Base-by-base conservation (phyloP, 2,113 vertebrate genomes). In the Ammodytes dubius region DNA sequence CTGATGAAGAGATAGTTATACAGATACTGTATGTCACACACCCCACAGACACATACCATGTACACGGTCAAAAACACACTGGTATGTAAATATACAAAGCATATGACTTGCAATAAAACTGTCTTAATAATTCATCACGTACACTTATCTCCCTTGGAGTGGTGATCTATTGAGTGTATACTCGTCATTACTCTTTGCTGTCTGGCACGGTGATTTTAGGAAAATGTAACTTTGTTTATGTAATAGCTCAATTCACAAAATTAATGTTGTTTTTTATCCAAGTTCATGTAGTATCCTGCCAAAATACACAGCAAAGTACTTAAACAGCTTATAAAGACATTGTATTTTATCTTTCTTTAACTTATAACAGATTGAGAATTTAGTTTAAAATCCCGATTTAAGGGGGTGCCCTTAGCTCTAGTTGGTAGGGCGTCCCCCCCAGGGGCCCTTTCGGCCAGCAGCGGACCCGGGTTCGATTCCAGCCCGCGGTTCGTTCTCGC, bases 31-130 rank as follows among this genome's bases (percentile, higher is more conserved):
- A 86, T 69, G 67, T 78, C 58, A 63, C 58, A 63, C 35, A 58
- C 68, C 59, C 13, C 27, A 0, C 60, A 75, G 61, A 81, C 57
- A 79, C 70, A 70, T 54, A 74, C 63, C 52, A 60, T 45, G 2
- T 64, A 70, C 37, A 83, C 49, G 81, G 82, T 84, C 65, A 58
- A 45, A 84, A 58, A 56, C 14, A 79, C 57, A 70, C 66, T 49
- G 65, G 46, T 74, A 72, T 85, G 77, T 82, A 83, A 70, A 69
- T 79, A 72, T 70, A 54, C n/a, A 75, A 69, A 67, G 70, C 66
- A 77, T 77, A 79, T 79, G 71, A 52, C 68, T 71, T 4, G 65
- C 71, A 85, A 89, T 89, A 81, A 92, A 87, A 75, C 71, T 83
- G 77, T 88, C 82, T n/a, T 17, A 17, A 71, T 84, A 79, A 76